These are phyloP conservation scores for Leptocoma aspasia DNA, from an alignment of 2,113 vertebrate species.

Conservation along the genomic window DNA sequence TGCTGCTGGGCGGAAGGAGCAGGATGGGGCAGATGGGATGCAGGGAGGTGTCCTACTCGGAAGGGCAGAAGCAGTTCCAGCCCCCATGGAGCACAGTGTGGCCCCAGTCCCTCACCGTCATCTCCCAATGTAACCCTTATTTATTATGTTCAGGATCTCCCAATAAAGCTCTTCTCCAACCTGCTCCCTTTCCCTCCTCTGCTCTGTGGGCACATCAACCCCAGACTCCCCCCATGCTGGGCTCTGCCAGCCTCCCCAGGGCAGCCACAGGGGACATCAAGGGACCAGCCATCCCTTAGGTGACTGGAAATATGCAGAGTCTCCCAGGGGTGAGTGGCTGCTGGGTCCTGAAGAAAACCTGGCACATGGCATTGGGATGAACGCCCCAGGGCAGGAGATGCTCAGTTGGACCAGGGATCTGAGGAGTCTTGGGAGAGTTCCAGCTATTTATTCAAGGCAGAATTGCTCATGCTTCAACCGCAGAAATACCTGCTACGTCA, in stretches of 20 bases:
- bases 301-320: not conserved
- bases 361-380: fast-evolving
- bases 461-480: not conserved
- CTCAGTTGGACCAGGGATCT: not conserved
- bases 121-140: not conserved
- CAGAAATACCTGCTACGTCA: not conserved
- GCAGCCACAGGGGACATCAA: not conserved
- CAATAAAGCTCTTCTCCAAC: slow-evolving; percentile 35
- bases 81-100: not conserved
- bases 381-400: not conserved
- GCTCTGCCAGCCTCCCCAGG: not conserved
- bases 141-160: slow-evolving; percentile 23
- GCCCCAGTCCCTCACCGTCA: not conserved
- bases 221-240: fast-evolving
- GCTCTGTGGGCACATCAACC: not conserved
- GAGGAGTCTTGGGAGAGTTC: not conserved
- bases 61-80: not conserved
- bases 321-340: not conserved
- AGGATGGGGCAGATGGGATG: not conserved
- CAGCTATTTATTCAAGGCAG: not conserved
- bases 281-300: not conserved
- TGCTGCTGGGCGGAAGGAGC: not conserved
- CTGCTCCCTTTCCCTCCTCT: not conserved
- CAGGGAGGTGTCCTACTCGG: fast-evolving
- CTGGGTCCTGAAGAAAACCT: not conserved